Conservation (phyloP, 2,113 vertebrate genomes). For the Oryzias woworae region DNA sequence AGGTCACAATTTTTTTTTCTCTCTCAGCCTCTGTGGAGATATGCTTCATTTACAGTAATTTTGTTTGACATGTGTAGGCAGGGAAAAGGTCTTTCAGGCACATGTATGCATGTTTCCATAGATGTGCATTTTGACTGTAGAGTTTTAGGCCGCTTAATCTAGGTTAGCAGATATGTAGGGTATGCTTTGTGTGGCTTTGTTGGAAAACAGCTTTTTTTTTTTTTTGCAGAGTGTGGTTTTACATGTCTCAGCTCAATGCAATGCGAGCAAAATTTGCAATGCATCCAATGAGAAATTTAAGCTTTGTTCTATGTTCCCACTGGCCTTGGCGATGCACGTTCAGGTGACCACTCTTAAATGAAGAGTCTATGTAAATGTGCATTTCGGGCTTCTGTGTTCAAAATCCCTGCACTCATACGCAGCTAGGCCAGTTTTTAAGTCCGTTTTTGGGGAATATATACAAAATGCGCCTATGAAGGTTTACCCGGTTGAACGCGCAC, state of each 20-base stretch:
- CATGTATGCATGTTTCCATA: neutral
- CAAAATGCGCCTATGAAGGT: too few relatives aligned
- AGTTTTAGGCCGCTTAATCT: neutral
- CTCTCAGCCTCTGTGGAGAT: constrained; percentile 20
- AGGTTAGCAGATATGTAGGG: neutral
- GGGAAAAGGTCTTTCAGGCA: constrained; percentile 2
- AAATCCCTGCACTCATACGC: too few relatives aligned
- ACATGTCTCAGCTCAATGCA: neutral
- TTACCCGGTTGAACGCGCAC: too few relatives aligned
- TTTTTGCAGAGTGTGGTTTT: neutral
- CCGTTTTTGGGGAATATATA: too few relatives aligned
- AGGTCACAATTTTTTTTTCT: constrained; percentile 7
- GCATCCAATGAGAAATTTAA: neutral
- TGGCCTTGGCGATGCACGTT: too few relatives aligned
- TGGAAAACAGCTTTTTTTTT: neutral
- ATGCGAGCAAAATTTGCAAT: neutral
- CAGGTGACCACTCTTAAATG: too few relatives aligned
- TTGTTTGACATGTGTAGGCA: constrained; percentile 14
- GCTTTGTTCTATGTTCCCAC: too few relatives aligned
- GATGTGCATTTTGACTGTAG: constrained; percentile 22
- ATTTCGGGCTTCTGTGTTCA: too few relatives aligned
- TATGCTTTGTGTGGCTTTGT: neutral
- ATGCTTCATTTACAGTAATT: constrained; percentile 16
- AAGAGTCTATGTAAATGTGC: too few relatives aligned
- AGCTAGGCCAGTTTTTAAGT: too few relatives aligned